phyloP scores from a whole-genome alignment of 2,888 invertebrate genomes.

The Leucoptera coffeella region DNA sequence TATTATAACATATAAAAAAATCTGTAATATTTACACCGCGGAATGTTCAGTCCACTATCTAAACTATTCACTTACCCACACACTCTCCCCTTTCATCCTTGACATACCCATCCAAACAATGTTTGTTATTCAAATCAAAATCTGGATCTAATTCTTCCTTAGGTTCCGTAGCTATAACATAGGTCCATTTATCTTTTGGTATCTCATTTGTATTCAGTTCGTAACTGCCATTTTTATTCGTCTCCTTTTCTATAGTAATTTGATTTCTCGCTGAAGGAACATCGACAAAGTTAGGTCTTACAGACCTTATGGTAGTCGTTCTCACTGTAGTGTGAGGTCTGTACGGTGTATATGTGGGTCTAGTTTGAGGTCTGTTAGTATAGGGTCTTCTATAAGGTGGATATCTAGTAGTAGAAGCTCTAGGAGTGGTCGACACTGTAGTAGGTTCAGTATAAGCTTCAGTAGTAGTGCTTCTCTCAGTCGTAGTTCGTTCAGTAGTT shows the following conservation, averaged over 20 bases:
- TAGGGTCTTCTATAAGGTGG: conserved; percentile 4
- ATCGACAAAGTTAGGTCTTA: conserved; percentile 10
- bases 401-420: not conserved
- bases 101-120: conserved; percentile 48
- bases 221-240: conserved; percentile 13
- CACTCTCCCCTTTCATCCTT: conserved; percentile 49
- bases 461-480: conserved; percentile 5
- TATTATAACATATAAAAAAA: too few relatives aligned
- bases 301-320: not conserved
- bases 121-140: conserved; percentile 20
- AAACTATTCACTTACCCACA: conserved; percentile 42
- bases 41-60: too few relatives aligned
- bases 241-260: conserved; percentile 13
- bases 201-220: conserved; percentile 15
- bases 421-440: not conserved
- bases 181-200: conserved; percentile 20
- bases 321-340: too few relatives aligned
- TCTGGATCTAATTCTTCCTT: conserved; percentile 12
- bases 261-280: conserved; percentile 11
- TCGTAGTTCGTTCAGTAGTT: conserved; percentile 4
- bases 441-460: conserved; percentile 3
- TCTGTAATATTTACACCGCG: too few relatives aligned
- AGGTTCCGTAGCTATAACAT: conserved; percentile 13
- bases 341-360: not conserved
- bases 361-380: conserved; percentile 6